phyloP scores from a whole-genome alignment of 2,113 vertebrate species.

The Tupaia chinensis region DNA sequence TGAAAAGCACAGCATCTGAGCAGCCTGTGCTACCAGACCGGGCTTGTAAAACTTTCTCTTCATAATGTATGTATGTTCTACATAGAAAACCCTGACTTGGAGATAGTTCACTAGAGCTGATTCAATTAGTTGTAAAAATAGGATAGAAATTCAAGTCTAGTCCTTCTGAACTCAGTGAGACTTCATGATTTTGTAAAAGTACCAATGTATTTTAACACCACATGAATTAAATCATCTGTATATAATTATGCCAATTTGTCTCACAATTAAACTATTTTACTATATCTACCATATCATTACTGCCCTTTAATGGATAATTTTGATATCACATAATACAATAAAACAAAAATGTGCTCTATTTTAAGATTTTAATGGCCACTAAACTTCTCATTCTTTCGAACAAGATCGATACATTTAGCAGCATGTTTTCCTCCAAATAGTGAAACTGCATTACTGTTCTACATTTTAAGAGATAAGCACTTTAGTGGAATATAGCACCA shows the following conservation, averaged over 20 bases:
- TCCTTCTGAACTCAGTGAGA: not conserved
- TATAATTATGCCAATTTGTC: not conserved
- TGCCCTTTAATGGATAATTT: not conserved
- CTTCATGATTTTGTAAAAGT: not conserved
- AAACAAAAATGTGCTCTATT: conserved; percentile 9
- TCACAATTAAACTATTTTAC: conserved; percentile 47
- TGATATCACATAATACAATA: not conserved
- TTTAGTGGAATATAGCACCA: not conserved
- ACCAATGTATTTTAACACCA: not conserved
- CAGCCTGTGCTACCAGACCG: too few species aligned
- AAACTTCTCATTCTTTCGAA: not conserved
- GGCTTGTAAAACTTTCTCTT: not conserved
- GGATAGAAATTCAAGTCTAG: not conserved
- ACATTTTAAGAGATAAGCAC: conserved; percentile 23
- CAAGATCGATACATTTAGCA: not conserved
- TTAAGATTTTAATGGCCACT: conserved; percentile 27
- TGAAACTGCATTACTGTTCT: not conserved
- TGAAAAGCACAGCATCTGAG: too few species aligned
- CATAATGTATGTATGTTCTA: not conserved
- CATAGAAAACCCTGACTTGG: not conserved
- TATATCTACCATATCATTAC: not conserved
- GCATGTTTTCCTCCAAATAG: not conserved
- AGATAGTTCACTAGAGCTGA: not conserved
- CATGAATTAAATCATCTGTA: conserved; percentile 33
- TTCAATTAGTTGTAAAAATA: not conserved